A percentile compares a stretch with the other conserved stretches of the same genome.
Evolutionary conservation across 92 coral and sea anemone genomes (phyloP).

Genomic region (Palythoa heliodiscus): DNA sequence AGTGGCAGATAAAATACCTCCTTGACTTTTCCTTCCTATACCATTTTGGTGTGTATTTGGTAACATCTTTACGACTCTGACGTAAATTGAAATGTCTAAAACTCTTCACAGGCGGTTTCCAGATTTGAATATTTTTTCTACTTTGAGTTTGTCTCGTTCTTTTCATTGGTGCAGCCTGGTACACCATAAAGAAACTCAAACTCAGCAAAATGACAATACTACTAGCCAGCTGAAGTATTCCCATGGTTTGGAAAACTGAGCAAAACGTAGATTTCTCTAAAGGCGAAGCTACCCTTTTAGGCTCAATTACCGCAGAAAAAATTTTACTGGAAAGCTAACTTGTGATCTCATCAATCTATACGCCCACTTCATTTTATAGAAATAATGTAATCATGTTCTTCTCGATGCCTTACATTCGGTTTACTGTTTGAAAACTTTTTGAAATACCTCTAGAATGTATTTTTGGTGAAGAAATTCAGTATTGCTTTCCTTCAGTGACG

Average conservation of each 20-base stretch:
- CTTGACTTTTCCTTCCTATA: neutral
- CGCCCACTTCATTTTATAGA: slow-evolving; percentile 20
- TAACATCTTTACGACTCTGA: neutral
- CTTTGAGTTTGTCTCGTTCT: neutral
- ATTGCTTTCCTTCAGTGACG: neutral
- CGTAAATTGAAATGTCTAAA: neutral
- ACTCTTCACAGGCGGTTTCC: neutral
- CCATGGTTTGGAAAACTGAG: neutral
- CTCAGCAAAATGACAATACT: neutral
- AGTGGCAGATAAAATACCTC: neutral
- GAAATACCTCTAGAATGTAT: neutral
- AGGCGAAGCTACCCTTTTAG: neutral
- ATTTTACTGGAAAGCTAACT: neutral
- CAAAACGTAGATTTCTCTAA: neutral
- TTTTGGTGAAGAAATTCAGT: neutral
- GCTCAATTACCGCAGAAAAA: neutral
- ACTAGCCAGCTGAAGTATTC: neutral
- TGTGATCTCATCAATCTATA: neutral
- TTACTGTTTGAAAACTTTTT: neutral
- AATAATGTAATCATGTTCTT: neutral
- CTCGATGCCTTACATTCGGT: neutral
- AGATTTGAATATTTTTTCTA: neutral
- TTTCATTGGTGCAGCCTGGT: slow-evolving; percentile 9
- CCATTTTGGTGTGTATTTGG: neutral
- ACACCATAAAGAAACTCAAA: neutral